Evolutionary conservation across 2,888 invertebrate species (phyloP), one percentile per base, ranked within the genome.

Genomic region (Drymonia ruficornis): DNA sequence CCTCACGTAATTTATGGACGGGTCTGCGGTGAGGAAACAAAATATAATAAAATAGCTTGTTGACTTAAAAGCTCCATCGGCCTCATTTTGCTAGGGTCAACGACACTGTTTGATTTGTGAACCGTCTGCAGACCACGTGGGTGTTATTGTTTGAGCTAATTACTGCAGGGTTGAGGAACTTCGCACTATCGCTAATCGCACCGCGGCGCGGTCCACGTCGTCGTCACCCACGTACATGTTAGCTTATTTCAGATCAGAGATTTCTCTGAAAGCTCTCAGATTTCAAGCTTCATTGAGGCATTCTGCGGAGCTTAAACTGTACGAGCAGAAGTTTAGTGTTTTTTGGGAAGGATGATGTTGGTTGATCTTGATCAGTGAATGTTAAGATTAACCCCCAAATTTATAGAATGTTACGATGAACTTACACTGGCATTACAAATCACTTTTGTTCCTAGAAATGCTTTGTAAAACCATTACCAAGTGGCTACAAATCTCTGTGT

Each of bases 131-230:
- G 53, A 62, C 51, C 59, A 65, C 65, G 87, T 86, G 80, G 84
- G 85, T 79, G 87, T 84, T 81, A 88, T 87, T 87, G 84, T 84
- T 80, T 74, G 67, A 61, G 62, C 53, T 63, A 65, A 62, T 63
- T 66, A 61, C 63, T 80, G 45, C 52, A 49, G 57, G 49, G 57
- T 49, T 57, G 51, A 53, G 53, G 57, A 48, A 57, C 56, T 53
- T 53, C 13, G 51, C 46, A 48, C 56, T 65, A 62, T 60, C 65
- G 49, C 31, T 61, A 58, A 67, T 70, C 49, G 53, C 52, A 54
- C 66, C 51, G 36, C 43, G 29, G 16, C 19, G 18, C 65, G 65
- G 43, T 70, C 73, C 50, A 67, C 71, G 56, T 55, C n/a, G n/a
- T n/a, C 19, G 18, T 65, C 67, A 45, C 72, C 73, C 50, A 67